Percentiles rank a stretch among this genome's conserved stretches.
phyloP scores from a whole-genome alignment of 2,113 vertebrate genomes.

The Etheostoma cragini region DNA sequence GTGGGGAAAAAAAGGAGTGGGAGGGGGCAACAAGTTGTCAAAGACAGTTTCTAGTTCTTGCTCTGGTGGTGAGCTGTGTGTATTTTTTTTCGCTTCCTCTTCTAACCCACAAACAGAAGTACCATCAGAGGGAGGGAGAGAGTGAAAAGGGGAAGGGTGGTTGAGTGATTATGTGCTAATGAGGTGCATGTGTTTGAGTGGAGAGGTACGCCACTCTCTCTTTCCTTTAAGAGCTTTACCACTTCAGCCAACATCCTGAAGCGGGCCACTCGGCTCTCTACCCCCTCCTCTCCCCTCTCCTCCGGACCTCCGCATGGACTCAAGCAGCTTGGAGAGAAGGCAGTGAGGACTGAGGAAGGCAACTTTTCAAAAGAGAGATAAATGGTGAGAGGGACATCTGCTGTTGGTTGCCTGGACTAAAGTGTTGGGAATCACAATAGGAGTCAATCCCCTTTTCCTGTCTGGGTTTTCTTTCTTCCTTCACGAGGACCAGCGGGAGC shows the following conservation, averaged over 20 bases:
- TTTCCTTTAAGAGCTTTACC: constrained; percentile 74
- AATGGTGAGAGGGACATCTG: constrained; percentile 61
- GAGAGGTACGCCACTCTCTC: constrained; percentile 44
- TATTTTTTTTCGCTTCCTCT: constrained; percentile 64
- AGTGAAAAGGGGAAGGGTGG: constrained; percentile 61
- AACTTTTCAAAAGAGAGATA: constrained; percentile 67
- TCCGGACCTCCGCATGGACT: constrained; percentile 58
- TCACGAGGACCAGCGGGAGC: constrained; percentile 48
- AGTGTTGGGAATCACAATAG: constrained; percentile 63
- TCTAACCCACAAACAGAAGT: constrained; percentile 63
- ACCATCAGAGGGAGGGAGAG: constrained; percentile 52
- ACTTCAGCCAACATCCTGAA: constrained; percentile 71
- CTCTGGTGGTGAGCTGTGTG: constrained; percentile 41
- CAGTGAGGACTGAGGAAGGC: constrained; percentile 44
- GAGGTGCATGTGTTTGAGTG: constrained; percentile 51
- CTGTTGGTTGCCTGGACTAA: constrained; percentile 71
- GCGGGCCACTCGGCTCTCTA: constrained; percentile 56
- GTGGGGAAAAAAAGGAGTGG: constrained; percentile 20
- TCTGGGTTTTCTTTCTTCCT: constrained; percentile 44
- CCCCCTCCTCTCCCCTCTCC: constrained; percentile 50
- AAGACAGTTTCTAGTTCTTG: constrained; percentile 59
- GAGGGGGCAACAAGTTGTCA: constrained; percentile 40
- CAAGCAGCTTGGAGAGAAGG: constrained; percentile 51
- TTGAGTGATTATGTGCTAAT: constrained; percentile 76
- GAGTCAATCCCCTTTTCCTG: constrained; percentile 69